Conservation (phyloP, 2,797 vertebrate genomes). For the Heliangelus exortis region DNA sequence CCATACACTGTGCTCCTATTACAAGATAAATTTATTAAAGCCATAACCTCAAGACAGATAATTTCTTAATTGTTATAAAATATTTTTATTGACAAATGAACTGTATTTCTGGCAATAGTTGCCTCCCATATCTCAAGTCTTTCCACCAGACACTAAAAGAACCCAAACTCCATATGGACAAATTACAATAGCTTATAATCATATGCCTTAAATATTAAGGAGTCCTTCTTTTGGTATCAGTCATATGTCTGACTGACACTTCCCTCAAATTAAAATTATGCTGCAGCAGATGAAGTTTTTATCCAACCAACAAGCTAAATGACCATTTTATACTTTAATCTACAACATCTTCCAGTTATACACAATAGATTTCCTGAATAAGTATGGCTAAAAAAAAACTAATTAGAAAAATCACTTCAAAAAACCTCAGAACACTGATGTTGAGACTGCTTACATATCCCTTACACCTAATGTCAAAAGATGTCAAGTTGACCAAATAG, state of each 20-base stretch:
- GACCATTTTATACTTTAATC: neutral
- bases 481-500: neutral
- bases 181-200: neutral
- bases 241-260: neutral
- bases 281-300: fast-evolving
- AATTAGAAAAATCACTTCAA: neutral
- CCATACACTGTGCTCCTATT: neutral
- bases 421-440: neutral
- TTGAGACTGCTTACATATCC: neutral
- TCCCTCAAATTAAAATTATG: neutral
- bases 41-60: neutral
- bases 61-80: neutral
- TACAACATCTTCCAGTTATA: neutral
- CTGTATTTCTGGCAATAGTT: neutral
- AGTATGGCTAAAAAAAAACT: neutral
- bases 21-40: neutral
- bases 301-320: neutral
- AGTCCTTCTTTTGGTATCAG: neutral
- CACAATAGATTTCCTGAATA: neutral
- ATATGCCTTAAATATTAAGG: neutral
- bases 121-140: fast-evolving
- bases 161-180: neutral
- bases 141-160: neutral
- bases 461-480: neutral
- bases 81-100: neutral